Base-by-base conservation (phyloP, 2,888 invertebrate species). In the Cerastoderma edule region DNA sequence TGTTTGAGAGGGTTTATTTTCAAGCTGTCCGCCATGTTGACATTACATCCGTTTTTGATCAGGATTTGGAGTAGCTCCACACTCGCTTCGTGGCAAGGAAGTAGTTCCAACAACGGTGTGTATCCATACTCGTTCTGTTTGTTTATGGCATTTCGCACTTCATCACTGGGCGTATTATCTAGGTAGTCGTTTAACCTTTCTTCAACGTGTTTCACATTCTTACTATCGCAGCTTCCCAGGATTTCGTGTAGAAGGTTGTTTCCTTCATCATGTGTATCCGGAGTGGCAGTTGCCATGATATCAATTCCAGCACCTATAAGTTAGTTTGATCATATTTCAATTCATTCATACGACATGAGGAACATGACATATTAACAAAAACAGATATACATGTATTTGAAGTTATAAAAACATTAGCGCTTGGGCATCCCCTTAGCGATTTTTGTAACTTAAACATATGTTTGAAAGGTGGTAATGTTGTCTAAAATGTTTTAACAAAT, bases 21-120 rank as follows among this genome's bases (percentile, higher is more conserved):
- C 19, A 72, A 32, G 24, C 46, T 44, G 54, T 72, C 56, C 4
- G 24, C 28, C n/a, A 53, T 27, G 48, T 65, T 72, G 16, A 72
- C 72, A 57, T 66, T 50, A 44, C 66, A 53, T 6, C 46, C 66
- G 16, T 46, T 46, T 13, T 35, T 27, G 19, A 32, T 2, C 1
- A 56, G 16, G 10, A 32, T 32, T 3, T 30, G 13, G 13, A 56
- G 24, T 33, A 24, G 56, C 1, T 32, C 56, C 5, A 53, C 24
- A 27, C 56, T 54, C 27, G 66, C 56, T 28, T 56, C 46, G 27
- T 56, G 28, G 16, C 35, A 54, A 5, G 65, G 44, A 28, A 72
- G 57, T n/a, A 67, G 56, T 30, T 72, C 67, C 13, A 67, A 16
- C 32, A 72, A 50, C 16, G 72, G 72, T n/a, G 72, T 72, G 27